A percentile compares a stretch with the other conserved stretches of the same genome.
Conservation (phyloP, 2,888 invertebrate genomes). For the Pterobdella sp. region DNA sequence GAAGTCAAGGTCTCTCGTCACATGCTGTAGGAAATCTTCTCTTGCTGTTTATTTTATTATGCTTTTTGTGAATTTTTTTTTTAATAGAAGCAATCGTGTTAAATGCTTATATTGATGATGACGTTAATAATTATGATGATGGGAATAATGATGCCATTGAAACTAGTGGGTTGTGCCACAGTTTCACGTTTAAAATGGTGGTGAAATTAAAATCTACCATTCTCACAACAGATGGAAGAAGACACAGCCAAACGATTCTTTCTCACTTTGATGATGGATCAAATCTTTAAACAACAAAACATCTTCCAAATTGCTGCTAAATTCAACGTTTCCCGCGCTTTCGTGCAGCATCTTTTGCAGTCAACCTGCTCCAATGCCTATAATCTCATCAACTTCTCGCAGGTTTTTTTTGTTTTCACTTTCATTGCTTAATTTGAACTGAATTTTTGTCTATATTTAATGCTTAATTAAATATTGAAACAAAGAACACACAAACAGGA, state of each 20-base stretch:
- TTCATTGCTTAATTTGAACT: neutral
- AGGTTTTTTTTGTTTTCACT: conserved; percentile 46
- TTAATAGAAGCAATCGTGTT: too few species aligned
- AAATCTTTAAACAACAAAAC: conserved; percentile 55
- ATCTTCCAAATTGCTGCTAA: conserved; percentile 59
- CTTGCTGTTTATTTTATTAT: too few species aligned
- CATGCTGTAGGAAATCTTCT: too few species aligned
- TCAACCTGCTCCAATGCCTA: conserved; percentile 66
- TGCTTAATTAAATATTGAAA: neutral
- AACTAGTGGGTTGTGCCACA: neutral
- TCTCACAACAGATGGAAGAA: conserved; percentile 37
- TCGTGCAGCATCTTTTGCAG: conserved; percentile 67
- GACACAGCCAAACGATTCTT: conserved; percentile 70
- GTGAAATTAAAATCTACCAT: neutral
- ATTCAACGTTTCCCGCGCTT: conserved; percentile 68
- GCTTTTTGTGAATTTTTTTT: too few species aligned
- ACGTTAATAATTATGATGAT: too few species aligned
- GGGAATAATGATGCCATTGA: neutral
- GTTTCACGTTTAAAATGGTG: neutral
- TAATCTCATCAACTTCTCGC: conserved; percentile 70
- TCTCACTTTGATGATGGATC: conserved; percentile 73
- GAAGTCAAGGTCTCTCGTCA: neutral
- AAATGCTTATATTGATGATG: too few species aligned
- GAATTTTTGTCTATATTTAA: neutral
- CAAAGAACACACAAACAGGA: conserved; percentile 52